phyloP scores from a whole-genome alignment of 2,113 vertebrate genomes.

The Odobenus rosmarus region DNA sequence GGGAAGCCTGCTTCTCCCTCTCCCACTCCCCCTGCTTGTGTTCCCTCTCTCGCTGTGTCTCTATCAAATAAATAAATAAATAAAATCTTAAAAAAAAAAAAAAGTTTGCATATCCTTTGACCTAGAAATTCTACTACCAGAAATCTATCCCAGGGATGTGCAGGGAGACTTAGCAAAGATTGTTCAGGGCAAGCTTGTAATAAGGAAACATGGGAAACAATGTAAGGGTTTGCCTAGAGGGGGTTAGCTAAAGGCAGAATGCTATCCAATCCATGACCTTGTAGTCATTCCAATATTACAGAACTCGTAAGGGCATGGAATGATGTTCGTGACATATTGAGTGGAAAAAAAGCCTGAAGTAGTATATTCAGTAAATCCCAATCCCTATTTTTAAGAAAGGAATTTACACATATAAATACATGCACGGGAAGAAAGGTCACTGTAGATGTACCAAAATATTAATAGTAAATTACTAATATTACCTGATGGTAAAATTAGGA shows the following conservation, averaged over 20 bases:
- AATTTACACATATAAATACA: conserved; percentile 14
- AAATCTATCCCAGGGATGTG: background rate
- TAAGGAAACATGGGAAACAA: background rate
- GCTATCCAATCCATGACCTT: background rate
- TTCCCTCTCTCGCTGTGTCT: too few relatives aligned
- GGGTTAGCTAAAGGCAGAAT: background rate
- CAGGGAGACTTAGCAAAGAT: background rate
- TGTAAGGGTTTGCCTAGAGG: background rate
- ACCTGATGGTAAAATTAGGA: background rate
- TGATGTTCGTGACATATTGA: background rate
- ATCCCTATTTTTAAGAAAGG: background rate
- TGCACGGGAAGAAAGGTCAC: background rate
- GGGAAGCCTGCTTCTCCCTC: too few relatives aligned
- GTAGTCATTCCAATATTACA: background rate
- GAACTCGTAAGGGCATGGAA: background rate
- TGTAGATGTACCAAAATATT: background rate
- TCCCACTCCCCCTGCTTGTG: too few relatives aligned
- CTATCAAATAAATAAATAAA: too few relatives aligned
- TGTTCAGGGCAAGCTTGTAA: background rate
- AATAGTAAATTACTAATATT: background rate
- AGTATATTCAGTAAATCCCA: background rate
- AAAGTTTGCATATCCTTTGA: background rate
- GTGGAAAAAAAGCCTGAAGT: background rate
- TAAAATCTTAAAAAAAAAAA: too few relatives aligned
- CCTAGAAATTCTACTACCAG: conserved; percentile 19